These are phyloP conservation scores for Acleris sparsana DNA, from an alignment of 2,888 invertebrate species.

Conservation along the genomic window DNA sequence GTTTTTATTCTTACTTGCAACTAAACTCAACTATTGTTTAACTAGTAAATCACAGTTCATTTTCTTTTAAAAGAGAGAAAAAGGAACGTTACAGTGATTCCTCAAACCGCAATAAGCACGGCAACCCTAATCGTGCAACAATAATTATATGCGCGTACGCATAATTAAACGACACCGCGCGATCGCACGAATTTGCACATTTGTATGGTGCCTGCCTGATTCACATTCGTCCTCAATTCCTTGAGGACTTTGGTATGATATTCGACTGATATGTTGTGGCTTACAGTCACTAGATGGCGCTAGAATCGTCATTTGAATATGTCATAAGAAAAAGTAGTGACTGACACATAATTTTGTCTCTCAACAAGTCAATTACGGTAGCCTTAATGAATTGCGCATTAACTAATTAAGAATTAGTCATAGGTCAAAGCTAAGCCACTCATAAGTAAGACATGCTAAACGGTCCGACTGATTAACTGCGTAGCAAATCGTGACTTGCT, in stretches of 20 bases:
- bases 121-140: constrained; percentile 17
- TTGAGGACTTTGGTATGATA: constrained; percentile 13
- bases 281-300: background rate
- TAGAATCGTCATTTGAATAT: background rate
- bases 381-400: too few relatives aligned
- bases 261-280: background rate
- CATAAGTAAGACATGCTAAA: background rate
- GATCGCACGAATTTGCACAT: constrained; percentile 64
- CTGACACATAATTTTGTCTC: background rate
- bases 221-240: constrained; percentile 13
- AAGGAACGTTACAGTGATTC: too few relatives aligned
- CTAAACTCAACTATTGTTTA: too few relatives aligned
- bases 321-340: background rate
- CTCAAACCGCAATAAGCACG: background rate
- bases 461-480: background rate
- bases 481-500: constrained; percentile 1
- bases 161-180: constrained; percentile 51
- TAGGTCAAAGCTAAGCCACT: too few relatives aligned
- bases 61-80: too few relatives aligned
- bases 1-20: too few relatives aligned
- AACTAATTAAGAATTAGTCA: too few relatives aligned
- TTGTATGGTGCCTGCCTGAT: constrained; percentile 48
- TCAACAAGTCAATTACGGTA: too few relatives aligned
- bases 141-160: constrained; percentile 40
- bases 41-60: too few relatives aligned